A percentile compares a stretch with the other conserved stretches of the same genome.
phyloP scores from a whole-genome alignment of 2,113 vertebrate genomes.

The Albula glossodonta region DNA sequence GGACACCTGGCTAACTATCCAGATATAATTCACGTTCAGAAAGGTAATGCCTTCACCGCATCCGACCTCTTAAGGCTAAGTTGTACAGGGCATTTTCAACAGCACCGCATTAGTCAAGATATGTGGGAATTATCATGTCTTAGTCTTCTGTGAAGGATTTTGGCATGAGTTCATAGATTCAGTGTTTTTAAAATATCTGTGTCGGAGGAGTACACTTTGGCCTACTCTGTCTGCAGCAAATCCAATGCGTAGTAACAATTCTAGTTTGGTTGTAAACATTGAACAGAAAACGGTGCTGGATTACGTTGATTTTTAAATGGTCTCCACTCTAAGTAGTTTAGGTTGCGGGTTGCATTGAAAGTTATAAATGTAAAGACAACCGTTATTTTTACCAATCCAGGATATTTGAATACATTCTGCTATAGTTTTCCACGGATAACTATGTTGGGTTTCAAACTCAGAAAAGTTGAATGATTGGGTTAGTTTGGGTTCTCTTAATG shows the following conservation, averaged over 20 bases:
- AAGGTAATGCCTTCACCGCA: slow-evolving; percentile 74
- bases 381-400: not conserved
- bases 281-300: too few relatives aligned
- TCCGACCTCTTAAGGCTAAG: not conserved
- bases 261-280: too few relatives aligned
- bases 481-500: not conserved
- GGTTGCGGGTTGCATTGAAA: not conserved
- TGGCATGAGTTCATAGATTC: not conserved
- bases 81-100: not conserved
- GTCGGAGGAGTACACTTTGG: not conserved
- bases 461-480: not conserved
- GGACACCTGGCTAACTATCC: slow-evolving; percentile 97
- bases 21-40: slow-evolving; percentile 98
- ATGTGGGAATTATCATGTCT: not conserved
- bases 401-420: not conserved
- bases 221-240: too few relatives aligned
- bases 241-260: too few relatives aligned
- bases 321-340: not conserved
- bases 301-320: too few relatives aligned
- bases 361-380: not conserved
- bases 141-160: not conserved
- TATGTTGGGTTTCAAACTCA: not conserved
- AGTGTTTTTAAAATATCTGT: not conserved
- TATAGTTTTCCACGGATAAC: not conserved
- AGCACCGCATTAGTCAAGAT: not conserved